A percentile compares a stretch with the other conserved stretches of the same genome.
Conservation (phyloP, 2,888 invertebrate genomes). For the Liopterus haemorrhoidalis region DNA sequence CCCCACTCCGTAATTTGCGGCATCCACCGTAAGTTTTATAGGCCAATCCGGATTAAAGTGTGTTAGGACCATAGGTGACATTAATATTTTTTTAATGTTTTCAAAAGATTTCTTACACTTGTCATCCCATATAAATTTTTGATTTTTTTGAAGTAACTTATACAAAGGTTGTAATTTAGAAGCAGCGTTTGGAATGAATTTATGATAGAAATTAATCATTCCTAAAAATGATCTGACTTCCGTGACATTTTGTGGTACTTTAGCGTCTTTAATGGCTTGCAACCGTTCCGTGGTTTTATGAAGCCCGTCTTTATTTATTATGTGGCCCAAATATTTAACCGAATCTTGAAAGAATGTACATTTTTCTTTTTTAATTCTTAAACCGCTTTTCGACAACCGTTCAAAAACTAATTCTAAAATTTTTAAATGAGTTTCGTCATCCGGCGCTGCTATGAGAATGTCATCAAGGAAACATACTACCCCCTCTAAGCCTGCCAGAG, state of each 20-base stretch:
- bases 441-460: slow-evolving; percentile 28
- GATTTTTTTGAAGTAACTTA: no score
- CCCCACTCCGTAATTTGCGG: not conserved
- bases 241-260: no score
- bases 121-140: no score
- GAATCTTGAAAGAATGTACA: slow-evolving; percentile 29
- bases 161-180: no score
- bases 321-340: slow-evolving; percentile 31
- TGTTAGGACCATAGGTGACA: not conserved
- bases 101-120: no score
- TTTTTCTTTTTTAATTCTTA: slow-evolving; percentile 17
- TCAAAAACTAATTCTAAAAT: slow-evolving; percentile 21
- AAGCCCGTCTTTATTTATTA: slow-evolving; percentile 26
- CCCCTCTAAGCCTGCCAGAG: slow-evolving; percentile 30
- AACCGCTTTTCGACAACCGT: slow-evolving; percentile 23
- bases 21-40: not conserved
- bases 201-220: no score
- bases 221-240: no score
- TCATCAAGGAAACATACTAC: slow-evolving; percentile 27
- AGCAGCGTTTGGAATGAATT: no score
- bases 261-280: slow-evolving; percentile 28
- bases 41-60: not conserved
- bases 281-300: slow-evolving; percentile 31
- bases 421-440: slow-evolving; percentile 19
- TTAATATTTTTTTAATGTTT: not conserved